These are phyloP conservation scores for Chaitophorus viminalis DNA, from an alignment of 2,888 invertebrate species.

Conservation along the genomic window DNA sequence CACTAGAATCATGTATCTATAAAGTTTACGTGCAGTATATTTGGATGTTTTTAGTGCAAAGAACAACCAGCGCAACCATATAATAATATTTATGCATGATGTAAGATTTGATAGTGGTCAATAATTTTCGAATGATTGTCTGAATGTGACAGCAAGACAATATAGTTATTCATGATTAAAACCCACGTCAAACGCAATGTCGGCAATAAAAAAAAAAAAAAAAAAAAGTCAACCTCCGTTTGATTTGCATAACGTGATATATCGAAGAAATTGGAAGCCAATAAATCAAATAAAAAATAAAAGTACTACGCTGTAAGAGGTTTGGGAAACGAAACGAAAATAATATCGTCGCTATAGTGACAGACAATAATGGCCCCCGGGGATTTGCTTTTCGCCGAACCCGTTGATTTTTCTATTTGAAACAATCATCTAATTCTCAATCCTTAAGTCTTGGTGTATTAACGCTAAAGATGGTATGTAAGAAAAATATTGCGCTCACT, in stretches of 20 bases:
- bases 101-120: background rate
- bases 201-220: background rate
- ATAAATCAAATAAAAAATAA: background rate
- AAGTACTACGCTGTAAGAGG: background rate
- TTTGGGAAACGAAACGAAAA: background rate
- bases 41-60: too few relatives aligned
- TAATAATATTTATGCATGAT: too few relatives aligned
- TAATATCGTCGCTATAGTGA: background rate
- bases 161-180: slow-evolving; percentile 33
- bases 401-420: slow-evolving; percentile 5
- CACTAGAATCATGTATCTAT: too few relatives aligned
- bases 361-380: background rate
- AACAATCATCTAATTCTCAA: background rate
- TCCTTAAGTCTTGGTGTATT: background rate
- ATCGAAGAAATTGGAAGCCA: slow-evolving; percentile 6
- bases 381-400: background rate
- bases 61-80: too few relatives aligned
- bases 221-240: background rate
- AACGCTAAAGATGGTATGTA: background rate
- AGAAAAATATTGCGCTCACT: background rate
- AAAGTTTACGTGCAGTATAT: too few relatives aligned
- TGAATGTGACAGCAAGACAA: background rate
- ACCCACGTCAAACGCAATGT: slow-evolving; percentile 9
- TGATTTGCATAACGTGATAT: slow-evolving; percentile 17
- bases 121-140: background rate